phyloP scores from a whole-genome alignment of 2,888 invertebrate genomes.

The Xanthia togata region DNA sequence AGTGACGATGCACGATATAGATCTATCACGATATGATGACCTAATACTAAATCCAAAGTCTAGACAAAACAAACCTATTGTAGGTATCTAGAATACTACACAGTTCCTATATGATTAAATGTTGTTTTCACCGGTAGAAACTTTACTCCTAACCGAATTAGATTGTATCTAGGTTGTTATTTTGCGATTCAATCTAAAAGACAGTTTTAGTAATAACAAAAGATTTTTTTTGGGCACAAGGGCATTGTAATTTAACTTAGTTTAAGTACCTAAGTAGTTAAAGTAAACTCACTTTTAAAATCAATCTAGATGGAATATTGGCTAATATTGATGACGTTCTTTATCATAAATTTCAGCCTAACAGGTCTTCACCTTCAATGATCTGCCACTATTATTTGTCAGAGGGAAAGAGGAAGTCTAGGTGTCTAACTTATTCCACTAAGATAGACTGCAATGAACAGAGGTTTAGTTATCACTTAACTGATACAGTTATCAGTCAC shows the following conservation, averaged over 20 bases:
- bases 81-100: background rate
- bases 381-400: background rate
- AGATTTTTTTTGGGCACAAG: background rate
- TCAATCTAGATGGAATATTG: background rate
- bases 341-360: no score
- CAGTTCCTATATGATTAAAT: background rate
- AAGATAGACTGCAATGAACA: constrained; percentile 3
- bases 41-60: constrained; percentile 34
- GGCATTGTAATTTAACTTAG: background rate
- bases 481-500: constrained; percentile 36
- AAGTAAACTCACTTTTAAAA: background rate
- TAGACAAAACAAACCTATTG: constrained; percentile 20
- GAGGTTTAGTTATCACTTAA: constrained; percentile 11
- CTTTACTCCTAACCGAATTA: constrained; percentile 15
- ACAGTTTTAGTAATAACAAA: constrained; percentile 3
- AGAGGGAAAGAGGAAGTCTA: background rate
- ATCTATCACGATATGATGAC: constrained; percentile 13
- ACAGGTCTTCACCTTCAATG: background rate
- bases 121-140: constrained; percentile 10
- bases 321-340: no score
- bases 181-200: constrained; percentile 7
- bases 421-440: background rate
- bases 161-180: constrained; percentile 38
- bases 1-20: background rate
- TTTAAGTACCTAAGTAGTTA: no score